A percentile compares a stretch with the other conserved stretches of the same genome.
These are phyloP conservation scores for Paradoxurus hermaphroditus DNA, from an alignment of 2,113 vertebrate species.

Conservation along the genomic window DNA sequence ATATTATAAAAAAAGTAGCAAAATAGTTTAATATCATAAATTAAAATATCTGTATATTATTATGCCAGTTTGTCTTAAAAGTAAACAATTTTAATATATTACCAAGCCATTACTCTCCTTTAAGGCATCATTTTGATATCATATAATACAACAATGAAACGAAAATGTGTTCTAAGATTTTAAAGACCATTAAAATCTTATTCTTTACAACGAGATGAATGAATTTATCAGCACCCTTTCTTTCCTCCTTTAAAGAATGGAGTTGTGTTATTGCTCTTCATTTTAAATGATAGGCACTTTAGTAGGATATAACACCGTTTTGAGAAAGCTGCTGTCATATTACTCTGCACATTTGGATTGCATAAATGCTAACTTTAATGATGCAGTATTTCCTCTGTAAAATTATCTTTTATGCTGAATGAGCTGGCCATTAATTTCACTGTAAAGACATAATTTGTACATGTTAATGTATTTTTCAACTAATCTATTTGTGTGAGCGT, in stretches of 20 bases:
- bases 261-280: neutral
- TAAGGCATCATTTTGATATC: neutral
- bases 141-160: neutral
- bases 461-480: slow-evolving; percentile 46
- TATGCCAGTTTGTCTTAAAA: neutral
- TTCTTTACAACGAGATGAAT: neutral
- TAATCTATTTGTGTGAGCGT: slow-evolving; percentile 6
- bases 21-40: neutral
- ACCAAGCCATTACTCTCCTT: neutral
- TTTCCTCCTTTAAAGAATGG: neutral
- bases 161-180: slow-evolving; percentile 8
- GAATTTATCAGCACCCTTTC: neutral
- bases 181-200: neutral
- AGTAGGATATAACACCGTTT: neutral
- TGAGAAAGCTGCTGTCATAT: slow-evolving; percentile 54
- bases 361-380: slow-evolving; percentile 52
- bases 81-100: neutral
- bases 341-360: neutral
- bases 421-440: slow-evolving; percentile 64
- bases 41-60: slow-evolving; percentile 16
- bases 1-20: neutral
- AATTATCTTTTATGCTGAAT: slow-evolving; percentile 57
- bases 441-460: slow-evolving; percentile 37
- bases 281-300: slow-evolving; percentile 5
- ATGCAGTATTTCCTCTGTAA: slow-evolving; percentile 47